phyloP scores from a whole-genome alignment of 2,888 invertebrate genomes.

The Apocheima hispidaria region DNA sequence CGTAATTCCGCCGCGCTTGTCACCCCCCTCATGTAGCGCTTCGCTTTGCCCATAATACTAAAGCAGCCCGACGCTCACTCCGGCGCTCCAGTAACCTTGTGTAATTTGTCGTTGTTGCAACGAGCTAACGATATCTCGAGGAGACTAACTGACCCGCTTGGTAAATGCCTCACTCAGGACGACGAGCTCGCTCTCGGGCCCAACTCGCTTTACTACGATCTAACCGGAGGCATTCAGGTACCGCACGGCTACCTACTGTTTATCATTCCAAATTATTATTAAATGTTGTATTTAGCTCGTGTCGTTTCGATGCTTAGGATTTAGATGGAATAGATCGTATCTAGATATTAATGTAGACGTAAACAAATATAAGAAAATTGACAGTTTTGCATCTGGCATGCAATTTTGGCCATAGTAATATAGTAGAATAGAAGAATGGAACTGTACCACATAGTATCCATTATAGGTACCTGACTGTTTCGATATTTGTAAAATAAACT shows the following conservation, averaged over 20 bases:
- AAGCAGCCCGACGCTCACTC: conserved; percentile 56
- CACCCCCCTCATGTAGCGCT: conserved; percentile 69
- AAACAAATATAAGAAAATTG: conserved; percentile 31
- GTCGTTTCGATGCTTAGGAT: conserved; percentile 44
- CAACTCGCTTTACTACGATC: conserved; percentile 85
- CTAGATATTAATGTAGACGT: conserved; percentile 41
- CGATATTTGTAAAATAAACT: conserved; percentile 30
- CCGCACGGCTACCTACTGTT: conserved; percentile 51
- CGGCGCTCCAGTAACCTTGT: conserved; percentile 71
- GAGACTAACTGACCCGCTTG: conserved; percentile 83
- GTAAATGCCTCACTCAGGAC: conserved; percentile 84
- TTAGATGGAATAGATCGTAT: conserved; percentile 30
- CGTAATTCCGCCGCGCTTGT: conserved; percentile 68
- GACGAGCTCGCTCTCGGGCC: conserved; percentile 84
- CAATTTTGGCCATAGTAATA: conserved; percentile 42
- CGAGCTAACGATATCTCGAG: conserved; percentile 78
- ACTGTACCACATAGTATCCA: conserved; percentile 12
- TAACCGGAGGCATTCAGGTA: conserved; percentile 86
- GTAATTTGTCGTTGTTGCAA: conserved; percentile 76
- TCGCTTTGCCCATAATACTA: conserved; percentile 61
- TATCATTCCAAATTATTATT: conserved; percentile 53
- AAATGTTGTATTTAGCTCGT: too few relatives aligned
- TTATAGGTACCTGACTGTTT: conserved; percentile 50
- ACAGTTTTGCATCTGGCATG: conserved; percentile 50
- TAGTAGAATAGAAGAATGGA: conserved; percentile 30